Evolutionary conservation across 2,113 vertebrate genomes (phyloP), one percentile per base, ranked within the genome.

Genomic region (Ictalurus punctatus): DNA sequence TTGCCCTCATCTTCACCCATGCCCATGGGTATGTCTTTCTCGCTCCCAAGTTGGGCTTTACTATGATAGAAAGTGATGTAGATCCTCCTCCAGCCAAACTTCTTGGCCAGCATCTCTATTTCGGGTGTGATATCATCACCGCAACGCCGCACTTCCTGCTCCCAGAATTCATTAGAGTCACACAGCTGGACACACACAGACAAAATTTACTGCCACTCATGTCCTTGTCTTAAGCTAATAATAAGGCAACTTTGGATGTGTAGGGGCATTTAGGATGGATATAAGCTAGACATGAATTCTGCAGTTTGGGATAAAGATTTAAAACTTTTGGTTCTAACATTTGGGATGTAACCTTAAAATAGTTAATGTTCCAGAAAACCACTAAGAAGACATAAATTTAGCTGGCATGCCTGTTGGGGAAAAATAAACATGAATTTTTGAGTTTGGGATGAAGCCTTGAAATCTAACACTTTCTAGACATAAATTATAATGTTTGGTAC

Each of bases 91-190:
- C 96, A 97, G 87, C 95, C 94, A 34, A 92, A 83, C 10, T 92
- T 91, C 30, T 86, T 34, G 0, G 94, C 95, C 85, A 96, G 82
- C 65, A 90, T 88, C 89, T 93, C 93, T 94, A 94, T 95, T 88
- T 96, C 96, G 1, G 92, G 86, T 2, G 94, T 94, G 90, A 95
- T 81, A 23, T 86, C 92, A 83, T 93, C 91, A 88, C 90, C 91
- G 23, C 90, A 23, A 0, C 87, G 90, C 37, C 37, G 19, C 8
- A 44, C 8, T 44, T 7, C 19, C 84, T 92, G 92, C 90, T 97
- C 94, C 94, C 96, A 96, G 83, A 96, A 93, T 0, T 0, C 74
- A 5, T 96, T 92, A 2, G 94, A 96, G 83, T 89, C 92, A 91
- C 95, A 95, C 56, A 96, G 13, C 96, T 97, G 79, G n/a, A 37